These are phyloP conservation scores for Thamnophis elegans DNA, from an alignment of 2,797 vertebrate species.

Conservation along the genomic window DNA sequence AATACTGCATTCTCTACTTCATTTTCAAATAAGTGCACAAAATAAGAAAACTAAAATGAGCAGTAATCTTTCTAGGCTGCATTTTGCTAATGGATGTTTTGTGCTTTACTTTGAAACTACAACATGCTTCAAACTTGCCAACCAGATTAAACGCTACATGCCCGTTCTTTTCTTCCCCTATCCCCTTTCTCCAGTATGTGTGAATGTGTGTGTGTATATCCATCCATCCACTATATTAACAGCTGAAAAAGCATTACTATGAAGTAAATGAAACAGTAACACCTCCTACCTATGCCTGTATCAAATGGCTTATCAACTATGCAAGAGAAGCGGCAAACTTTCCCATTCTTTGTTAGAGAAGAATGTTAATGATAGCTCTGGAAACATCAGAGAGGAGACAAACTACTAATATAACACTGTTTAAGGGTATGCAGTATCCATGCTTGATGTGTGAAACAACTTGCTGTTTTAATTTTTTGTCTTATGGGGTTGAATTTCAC, in stretches of 20 bases:
- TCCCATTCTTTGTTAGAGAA: background rate
- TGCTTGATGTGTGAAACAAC: background rate
- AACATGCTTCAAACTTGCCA: background rate
- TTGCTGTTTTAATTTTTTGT: background rate
- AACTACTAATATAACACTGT: background rate
- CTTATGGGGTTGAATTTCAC: background rate
- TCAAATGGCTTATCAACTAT: background rate
- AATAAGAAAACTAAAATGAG: background rate
- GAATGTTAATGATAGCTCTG: background rate
- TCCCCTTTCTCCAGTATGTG: background rate
- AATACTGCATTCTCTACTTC: background rate
- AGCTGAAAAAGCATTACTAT: background rate
- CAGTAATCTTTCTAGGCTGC: background rate
- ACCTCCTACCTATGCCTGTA: background rate
- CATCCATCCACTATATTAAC: background rate
- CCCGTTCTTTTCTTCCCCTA: background rate
- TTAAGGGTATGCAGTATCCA: background rate
- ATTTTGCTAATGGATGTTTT: background rate
- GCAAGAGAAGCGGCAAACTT: background rate
- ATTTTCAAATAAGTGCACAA: background rate
- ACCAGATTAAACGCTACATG: background rate
- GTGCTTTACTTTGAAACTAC: background rate
- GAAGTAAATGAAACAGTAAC: background rate
- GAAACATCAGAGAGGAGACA: background rate
- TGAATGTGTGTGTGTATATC: background rate